Evolutionary conservation across 2,797 vertebrate species (phyloP).

Genomic region (Cirrhinus mrigala): DNA sequence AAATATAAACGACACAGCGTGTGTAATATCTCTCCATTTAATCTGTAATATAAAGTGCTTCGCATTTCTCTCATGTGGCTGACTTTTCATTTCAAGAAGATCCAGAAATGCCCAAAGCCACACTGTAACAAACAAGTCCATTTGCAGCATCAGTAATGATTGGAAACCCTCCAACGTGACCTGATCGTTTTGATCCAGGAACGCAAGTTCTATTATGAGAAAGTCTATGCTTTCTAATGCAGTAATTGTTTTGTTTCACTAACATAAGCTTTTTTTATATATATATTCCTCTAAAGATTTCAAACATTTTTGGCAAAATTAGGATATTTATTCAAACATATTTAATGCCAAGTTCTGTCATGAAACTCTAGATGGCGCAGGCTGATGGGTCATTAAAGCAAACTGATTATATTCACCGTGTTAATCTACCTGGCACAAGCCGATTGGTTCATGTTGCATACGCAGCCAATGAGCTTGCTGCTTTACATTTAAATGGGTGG

Average conservation of each 20-base stretch:
- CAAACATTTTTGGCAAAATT: no score
- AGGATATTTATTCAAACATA: no score
- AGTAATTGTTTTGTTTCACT: not conserved
- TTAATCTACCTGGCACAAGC: no score
- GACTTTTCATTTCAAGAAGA: constrained; percentile 26
- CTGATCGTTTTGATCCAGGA: not conserved
- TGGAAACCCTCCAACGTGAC: not conserved
- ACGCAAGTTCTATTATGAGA: not conserved
- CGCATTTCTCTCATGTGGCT: constrained; percentile 12
- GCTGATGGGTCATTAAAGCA: no score
- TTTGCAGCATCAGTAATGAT: constrained; percentile 20
- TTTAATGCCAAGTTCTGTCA: no score
- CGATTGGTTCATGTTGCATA: no score
- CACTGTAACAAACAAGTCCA: constrained; percentile 36
- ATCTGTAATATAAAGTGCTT: constrained; percentile 38
- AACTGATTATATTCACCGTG: no score
- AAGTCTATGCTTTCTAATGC: not conserved
- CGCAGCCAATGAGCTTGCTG: no score
- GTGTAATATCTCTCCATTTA: constrained; percentile 30
- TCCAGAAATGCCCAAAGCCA: constrained; percentile 18
- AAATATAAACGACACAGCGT: constrained; percentile 21
- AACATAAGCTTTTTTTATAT: not conserved
- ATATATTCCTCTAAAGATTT: no score
- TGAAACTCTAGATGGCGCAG: no score
- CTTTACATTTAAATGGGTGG: no score